These are phyloP conservation scores for Telmatochromis sp. DNA, from an alignment of 2,113 vertebrate species.

Conservation along the genomic window DNA sequence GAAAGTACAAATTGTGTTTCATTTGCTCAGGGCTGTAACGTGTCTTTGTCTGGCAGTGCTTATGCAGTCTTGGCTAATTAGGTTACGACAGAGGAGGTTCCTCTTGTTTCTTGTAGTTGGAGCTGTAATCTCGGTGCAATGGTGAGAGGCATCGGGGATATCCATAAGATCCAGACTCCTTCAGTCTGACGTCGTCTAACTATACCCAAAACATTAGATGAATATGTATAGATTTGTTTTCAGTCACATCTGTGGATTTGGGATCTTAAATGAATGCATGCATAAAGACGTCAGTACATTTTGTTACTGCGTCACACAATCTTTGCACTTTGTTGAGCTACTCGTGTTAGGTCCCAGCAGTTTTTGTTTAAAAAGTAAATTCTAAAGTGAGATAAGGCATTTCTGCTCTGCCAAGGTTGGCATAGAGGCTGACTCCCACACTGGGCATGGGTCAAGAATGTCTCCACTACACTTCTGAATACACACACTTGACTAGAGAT, in stretches of 20 bases:
- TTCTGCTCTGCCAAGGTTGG: constrained; percentile 13
- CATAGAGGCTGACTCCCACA: neutral
- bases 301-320: neutral
- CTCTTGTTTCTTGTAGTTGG: neutral
- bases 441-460: neutral
- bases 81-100: neutral
- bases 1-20: neutral
- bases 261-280: neutral
- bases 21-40: neutral
- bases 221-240: neutral
- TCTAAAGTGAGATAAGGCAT: constrained; percentile 24
- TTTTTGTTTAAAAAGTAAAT: constrained; percentile 38
- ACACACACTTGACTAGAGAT: neutral
- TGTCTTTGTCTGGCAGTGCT: neutral
- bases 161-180: constrained; percentile 2
- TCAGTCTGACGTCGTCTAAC: neutral
- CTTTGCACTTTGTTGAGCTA: neutral
- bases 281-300: neutral
- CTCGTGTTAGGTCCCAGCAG: neutral
- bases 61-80: constrained; percentile 22
- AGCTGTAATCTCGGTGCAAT: neutral
- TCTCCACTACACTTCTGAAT: neutral
- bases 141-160: neutral
- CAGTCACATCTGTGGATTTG: neutral
- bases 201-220: neutral